Base-by-base conservation (phyloP, 2,888 invertebrate species). In the Galerucella nymphaeae region DNA sequence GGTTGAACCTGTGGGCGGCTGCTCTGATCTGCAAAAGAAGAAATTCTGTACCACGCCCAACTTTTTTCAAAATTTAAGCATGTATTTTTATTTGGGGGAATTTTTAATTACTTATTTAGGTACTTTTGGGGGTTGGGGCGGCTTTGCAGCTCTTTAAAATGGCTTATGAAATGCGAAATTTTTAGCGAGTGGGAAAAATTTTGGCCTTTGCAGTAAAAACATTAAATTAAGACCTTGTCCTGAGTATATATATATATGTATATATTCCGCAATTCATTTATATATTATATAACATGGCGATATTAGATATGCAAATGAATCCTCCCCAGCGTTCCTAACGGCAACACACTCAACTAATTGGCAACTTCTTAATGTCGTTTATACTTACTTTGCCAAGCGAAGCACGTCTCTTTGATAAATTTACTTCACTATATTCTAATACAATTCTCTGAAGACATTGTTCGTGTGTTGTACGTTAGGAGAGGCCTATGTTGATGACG, bases 361-460 rank as follows among this genome's bases (percentile, higher is more conserved):
- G 85, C 86, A 86, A 86, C 86, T 86, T 86, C 86, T 86, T 86
- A 86, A 86, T 85, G 85, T 86, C 86, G 86, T 87, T 87, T 87
- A 86, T 86, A 86, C 86, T 86, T 87, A 86, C 86, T 86, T 85
- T 86, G 82, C 85, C 83, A 86, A 82, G 84, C 85, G 82, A 84
- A 83, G 85, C 86, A 86, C 86, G 86, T 86, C 85, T 85, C 86
- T 86, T 86, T 86, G 86, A 86, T 85, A 86, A 84, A 84, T 85
- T 84, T 83, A 84, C 84, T 85, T 84, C 83, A 83, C 81, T 83
- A 82, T 82, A 81, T 82, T 82, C 82, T 84, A 84, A 84, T 84
- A 84, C 83, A 82, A 84, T 84, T 84, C 83, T 79, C 80, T 78
- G 79, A 80, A 81, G 80, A 82, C 81, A 80, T 81, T 82, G 81